Base-by-base conservation (phyloP, 1,140 invertebrate species). In the Hirudo medicinalis region DNA sequence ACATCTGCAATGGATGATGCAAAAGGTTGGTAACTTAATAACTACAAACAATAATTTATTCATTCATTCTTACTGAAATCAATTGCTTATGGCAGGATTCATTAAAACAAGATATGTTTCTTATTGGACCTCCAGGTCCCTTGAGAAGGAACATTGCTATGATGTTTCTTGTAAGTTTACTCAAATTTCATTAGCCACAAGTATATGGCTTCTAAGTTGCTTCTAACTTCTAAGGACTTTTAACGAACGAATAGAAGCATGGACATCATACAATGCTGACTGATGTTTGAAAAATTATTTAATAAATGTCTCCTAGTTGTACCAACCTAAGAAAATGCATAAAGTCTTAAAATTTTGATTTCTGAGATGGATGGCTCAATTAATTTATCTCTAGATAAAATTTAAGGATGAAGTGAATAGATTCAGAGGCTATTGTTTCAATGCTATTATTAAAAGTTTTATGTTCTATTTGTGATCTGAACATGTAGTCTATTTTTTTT, bases 41-140 rank as follows among this genome's bases (percentile, higher is more conserved):
- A n/a, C 2, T 43, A 25, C 13, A 27, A 55, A 29, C 55, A n/a
- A 71, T 49, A 67, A 20, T 53, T 67, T 49, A 22, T 49, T 60
- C 2, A 20, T 67, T 36, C 13, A 60, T 19, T 22, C 2, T 17
- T 36, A 54, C 57, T 73, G 71, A 8, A 4, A 71, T 32, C 40
- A 53, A 19, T 20, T 70, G 0, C 54, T 57, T n/a, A 9, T 73
- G 11, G 27, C 22, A 84, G 79, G 84, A 97, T 83, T 78, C 87
- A 27, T 82, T 98, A 1, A 88, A 89, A 0, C 95, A 98, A 83
- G 94, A 98, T 81, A 91, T 97, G 80, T 98, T 97, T 81, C 82
- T 98, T 20, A 87, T 97, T 74, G 95, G 94, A 4, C 86, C 88
- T 49, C 94, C 94, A 69, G 94, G 94, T 0, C 87, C 89, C 0